A percentile compares a stretch with the other conserved stretches of the same genome.
These are phyloP conservation scores for Sitophilus oryzae DNA, from an alignment of 1,140 invertebrate genomes.

Conservation along the genomic window DNA sequence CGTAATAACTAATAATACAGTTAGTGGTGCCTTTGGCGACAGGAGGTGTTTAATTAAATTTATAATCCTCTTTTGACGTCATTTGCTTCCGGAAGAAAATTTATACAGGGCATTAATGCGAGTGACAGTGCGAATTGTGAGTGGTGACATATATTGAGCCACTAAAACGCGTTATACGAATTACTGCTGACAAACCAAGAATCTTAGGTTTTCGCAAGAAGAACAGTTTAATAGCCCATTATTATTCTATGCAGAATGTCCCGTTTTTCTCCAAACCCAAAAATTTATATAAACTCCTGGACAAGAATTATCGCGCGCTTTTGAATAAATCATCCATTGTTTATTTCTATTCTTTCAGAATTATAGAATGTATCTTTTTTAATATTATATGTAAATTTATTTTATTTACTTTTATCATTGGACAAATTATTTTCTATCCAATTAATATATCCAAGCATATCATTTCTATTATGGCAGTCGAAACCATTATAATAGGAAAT, in stretches of 20 bases:
- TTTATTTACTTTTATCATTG: no score
- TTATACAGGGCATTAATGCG: constrained; percentile 2
- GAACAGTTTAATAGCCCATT: background rate
- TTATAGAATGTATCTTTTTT: no score
- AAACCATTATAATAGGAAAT: no score
- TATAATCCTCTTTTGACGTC: constrained; percentile 16
- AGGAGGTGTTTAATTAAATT: constrained; percentile 12
- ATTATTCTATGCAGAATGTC: background rate
- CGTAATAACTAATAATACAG: constrained; percentile 11
- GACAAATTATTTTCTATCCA: no score
- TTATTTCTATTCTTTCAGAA: no score
- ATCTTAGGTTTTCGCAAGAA: constrained; percentile 2
- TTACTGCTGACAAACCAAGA: constrained; percentile 4
- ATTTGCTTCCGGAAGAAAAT: constrained; percentile 11
- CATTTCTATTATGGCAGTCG: no score
- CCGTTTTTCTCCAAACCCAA: no score
- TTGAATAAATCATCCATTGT: no score
- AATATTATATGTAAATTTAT: no score
- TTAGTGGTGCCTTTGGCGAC: constrained; percentile 10
- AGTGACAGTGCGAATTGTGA: background rate
- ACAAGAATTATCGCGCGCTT: no score
- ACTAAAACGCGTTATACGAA: constrained; percentile 3
- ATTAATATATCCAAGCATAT: no score
- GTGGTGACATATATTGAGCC: constrained; percentile 5
- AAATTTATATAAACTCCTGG: no score